These are phyloP conservation scores for Ophiothrix spiculata DNA, from an alignment of 35 echinoderm and acorn worm species.

Conservation along the genomic window DNA sequence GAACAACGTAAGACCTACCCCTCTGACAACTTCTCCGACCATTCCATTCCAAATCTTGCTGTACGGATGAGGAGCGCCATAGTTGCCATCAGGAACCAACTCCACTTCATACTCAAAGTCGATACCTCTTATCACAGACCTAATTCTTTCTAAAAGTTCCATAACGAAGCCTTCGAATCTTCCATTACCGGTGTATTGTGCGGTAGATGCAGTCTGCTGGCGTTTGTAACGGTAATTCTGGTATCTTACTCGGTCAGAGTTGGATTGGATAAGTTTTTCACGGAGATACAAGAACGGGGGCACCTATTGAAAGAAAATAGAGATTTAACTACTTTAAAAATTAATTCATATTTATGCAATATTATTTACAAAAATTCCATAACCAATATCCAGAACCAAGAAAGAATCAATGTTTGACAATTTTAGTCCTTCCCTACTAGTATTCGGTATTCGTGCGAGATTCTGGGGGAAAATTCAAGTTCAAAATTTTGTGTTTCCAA, in stretches of 20 bases:
- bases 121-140: slow-evolving; percentile 44
- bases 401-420: no score
- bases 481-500: no score
- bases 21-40: slow-evolving; percentile 61
- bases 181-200: slow-evolving; percentile 5
- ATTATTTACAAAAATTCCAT: no score
- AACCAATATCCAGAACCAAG: no score
- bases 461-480: no score
- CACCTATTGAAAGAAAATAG: no score
- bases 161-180: slow-evolving; percentile 62
- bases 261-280: not conserved
- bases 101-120: slow-evolving; percentile 76
- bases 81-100: slow-evolving; percentile 61
- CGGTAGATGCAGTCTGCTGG: not conserved
- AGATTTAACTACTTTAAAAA: no score
- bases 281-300: not conserved
- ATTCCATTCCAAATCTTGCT: slow-evolving; percentile 63
- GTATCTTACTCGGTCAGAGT: not conserved
- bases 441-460: no score
- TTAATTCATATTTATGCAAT: no score
- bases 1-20: no score
- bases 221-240: not conserved
- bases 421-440: no score
- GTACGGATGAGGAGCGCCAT: slow-evolving; percentile 33
- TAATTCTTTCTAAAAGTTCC: slow-evolving; percentile 50